These are phyloP conservation scores for Pteropus rufus DNA, from an alignment of 2,797 vertebrate genomes.

Conservation along the genomic window DNA sequence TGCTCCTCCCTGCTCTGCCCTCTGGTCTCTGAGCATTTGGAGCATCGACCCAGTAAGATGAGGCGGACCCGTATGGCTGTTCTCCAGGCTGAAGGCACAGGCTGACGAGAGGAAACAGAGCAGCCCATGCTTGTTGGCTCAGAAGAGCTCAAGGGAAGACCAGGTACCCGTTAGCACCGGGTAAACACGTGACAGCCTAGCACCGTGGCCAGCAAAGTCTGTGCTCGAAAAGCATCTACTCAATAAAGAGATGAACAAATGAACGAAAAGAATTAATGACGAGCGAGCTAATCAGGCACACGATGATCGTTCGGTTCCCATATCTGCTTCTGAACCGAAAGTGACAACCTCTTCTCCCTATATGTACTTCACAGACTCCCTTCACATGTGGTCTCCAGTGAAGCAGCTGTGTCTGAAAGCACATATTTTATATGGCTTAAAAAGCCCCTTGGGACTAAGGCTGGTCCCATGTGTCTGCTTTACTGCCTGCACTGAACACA, in stretches of 20 bases:
- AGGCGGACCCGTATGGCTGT: not conserved
- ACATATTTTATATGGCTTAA: not conserved
- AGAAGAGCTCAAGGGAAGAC: not conserved
- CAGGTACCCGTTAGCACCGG: too few species aligned
- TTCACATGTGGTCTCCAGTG: not conserved
- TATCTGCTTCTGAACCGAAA: not conserved
- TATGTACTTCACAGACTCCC: not conserved
- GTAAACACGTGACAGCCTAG: not conserved
- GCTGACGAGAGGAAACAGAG: not conserved
- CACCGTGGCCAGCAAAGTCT: not conserved
- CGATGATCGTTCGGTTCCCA: not conserved
- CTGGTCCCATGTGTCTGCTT: not conserved
- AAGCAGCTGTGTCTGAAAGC: not conserved
- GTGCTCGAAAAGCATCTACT: not conserved
- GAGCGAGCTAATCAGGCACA: not conserved
- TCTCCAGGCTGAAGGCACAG: not conserved
- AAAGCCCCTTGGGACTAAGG: not conserved
- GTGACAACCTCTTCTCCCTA: not conserved
- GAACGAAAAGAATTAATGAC: not conserved
- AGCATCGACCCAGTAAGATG: too few species aligned
- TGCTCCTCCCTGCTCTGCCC: not conserved
- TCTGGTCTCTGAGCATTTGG: not conserved
- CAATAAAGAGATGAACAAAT: not conserved
- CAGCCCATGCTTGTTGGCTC: not conserved
- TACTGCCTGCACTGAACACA: not conserved